phyloP scores from a whole-genome alignment of 2,797 vertebrate genomes.

The Acestrorhynchus altus region DNA sequence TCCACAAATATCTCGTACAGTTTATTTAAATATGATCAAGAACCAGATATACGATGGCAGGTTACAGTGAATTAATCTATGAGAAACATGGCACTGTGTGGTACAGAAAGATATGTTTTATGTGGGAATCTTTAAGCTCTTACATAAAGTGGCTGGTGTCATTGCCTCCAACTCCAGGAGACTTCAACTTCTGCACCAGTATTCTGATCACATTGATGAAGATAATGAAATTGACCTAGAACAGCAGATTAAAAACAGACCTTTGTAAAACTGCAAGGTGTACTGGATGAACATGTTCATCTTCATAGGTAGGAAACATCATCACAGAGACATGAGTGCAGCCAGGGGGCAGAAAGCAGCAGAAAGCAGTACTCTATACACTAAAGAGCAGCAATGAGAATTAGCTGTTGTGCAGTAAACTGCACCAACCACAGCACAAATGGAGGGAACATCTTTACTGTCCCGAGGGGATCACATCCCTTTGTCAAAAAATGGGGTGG shows the following conservation, averaged over 20 bases:
- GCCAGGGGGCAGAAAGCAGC: no score
- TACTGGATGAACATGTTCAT: background rate
- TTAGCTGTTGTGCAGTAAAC: no score
- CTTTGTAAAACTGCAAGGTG: background rate
- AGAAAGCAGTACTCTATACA: no score
- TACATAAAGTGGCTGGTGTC: conserved; percentile 87
- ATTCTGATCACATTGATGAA: conserved; percentile 90
- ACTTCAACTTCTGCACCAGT: conserved; percentile 86
- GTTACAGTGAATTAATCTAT: background rate
- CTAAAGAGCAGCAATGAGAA: no score
- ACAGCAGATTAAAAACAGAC: background rate
- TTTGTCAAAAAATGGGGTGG: no score
- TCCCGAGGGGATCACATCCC: no score
- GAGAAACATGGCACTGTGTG: background rate
- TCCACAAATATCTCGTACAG: background rate
- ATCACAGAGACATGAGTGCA: no score
- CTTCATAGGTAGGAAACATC: no score
- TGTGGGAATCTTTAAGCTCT: conserved; percentile 58
- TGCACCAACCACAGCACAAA: no score
- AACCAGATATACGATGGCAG: background rate
- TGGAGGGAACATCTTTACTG: no score
- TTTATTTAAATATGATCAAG: background rate
- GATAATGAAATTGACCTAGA: conserved; percentile 87
- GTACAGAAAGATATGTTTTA: background rate
- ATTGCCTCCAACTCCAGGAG: conserved; percentile 79